Conservation (phyloP, 2,113 vertebrate species). For the Burhinus oedicnemus region DNA sequence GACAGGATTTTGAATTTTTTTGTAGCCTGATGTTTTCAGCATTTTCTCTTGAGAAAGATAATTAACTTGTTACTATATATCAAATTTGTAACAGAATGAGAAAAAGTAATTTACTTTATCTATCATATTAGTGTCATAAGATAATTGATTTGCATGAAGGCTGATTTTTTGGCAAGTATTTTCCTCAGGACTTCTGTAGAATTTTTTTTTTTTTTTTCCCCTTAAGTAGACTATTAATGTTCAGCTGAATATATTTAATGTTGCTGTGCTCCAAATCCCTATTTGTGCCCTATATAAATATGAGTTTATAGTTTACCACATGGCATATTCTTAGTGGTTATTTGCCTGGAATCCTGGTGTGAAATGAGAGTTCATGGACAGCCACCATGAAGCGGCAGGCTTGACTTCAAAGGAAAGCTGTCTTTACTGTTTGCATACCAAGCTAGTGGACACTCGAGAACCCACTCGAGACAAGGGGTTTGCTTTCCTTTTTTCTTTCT, state of each 20-base stretch:
- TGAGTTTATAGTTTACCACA: not conserved
- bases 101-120: not conserved
- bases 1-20: not conserved
- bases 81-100: not conserved
- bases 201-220: not conserved
- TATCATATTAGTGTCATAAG: not conserved
- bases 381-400: rapidly evolving
- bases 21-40: not conserved
- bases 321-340: not conserved
- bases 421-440: not conserved
- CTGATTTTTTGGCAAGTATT: constrained; percentile 1
- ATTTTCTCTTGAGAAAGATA: not conserved
- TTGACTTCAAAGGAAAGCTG: not conserved
- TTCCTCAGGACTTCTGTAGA: not conserved
- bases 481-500: not conserved
- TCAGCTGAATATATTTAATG: not conserved
- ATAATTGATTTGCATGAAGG: not conserved
- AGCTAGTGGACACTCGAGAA: not conserved
- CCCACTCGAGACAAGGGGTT: not conserved
- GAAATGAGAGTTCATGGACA: not conserved
- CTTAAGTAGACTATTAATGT: not conserved
- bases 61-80: not conserved
- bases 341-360: not conserved
- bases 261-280: not conserved
- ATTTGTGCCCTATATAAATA: not conserved